Base-by-base conservation (phyloP, 2,888 invertebrate genomes). In the Dexiosoma caninum region DNA sequence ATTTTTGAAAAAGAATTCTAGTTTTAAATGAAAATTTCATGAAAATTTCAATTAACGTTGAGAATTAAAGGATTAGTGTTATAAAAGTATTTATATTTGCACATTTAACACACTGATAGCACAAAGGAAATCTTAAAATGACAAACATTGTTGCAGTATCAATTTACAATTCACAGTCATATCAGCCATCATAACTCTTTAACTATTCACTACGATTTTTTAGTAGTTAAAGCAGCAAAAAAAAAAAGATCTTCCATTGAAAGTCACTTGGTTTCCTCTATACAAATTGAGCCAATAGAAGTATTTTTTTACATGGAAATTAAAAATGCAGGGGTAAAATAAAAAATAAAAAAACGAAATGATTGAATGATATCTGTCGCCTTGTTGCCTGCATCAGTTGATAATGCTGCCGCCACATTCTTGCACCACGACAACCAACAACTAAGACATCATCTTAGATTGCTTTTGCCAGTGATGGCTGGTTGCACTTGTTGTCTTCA, bases 401-500 rank as follows among this genome's bases (percentile, higher is more conserved):
- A 64, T 64, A 69, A 44, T 74, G 27, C 69, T 77, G 77, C 72
- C 77, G 72, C 77, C 72, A 77, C 64, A 81, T 77, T 77, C 77
- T 72, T 81, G 46, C 60, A 55, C 62, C 62, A 81, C 72, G 51
- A 40, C 67, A 60, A 71, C 30, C 76, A 57, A 72, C 51, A 77
- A 69, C 75, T 66, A 53, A 72, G 81, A 81, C 77, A 74, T 74
- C 77, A 70, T 81, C 69, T 77, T 77, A 71, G 72, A 81, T 81
- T 77, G 81, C 81, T 51, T 81, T 55, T 81, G 77, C 81, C 35
- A 74, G 81, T 81, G 77, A 77, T 69, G 81, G 69, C 77, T 81
- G 81, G 81, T 72, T 82, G 82, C 82, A 82, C 82, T 82, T 82
- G 82, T 82, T 78, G 80, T 78, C 74, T 80, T 74, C 80, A 82